phyloP scores from a whole-genome alignment of 2,888 invertebrate species.

The Theodoxus fluviatilis region DNA sequence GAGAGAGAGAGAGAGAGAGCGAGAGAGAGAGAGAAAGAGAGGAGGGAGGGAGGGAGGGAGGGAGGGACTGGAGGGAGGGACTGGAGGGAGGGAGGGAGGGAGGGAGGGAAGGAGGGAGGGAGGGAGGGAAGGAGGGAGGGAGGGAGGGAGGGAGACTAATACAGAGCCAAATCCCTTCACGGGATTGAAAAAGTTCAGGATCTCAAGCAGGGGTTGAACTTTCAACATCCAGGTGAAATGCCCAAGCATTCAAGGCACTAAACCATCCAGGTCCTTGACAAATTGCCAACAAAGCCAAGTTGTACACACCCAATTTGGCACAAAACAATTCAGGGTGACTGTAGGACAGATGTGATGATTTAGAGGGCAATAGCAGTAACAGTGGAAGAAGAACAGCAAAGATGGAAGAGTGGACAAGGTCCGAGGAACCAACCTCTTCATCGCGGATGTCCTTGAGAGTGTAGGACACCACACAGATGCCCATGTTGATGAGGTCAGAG shows the following conservation, averaged over 20 bases:
- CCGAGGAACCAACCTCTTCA: constrained; percentile 58
- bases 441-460: constrained; percentile 66
- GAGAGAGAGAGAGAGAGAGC: too few species aligned
- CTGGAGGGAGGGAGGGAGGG: background rate
- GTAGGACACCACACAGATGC: constrained; percentile 66
- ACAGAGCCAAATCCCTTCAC: constrained; percentile 58
- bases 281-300: too few species aligned
- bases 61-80: background rate
- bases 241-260: background rate
- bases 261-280: background rate
- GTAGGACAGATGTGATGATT: too few species aligned
- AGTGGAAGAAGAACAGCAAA: too few species aligned
- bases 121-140: background rate
- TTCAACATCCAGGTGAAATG: background rate
- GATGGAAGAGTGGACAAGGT: too few species aligned
- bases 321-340: too few species aligned
- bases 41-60: background rate
- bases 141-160: constrained; percentile 11
- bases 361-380: too few species aligned
- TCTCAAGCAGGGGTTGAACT: too few species aligned
- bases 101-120: background rate
- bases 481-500: constrained; percentile 66
- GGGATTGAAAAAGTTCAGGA: too few species aligned
- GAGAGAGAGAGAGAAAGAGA: background rate
- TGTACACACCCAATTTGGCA: too few species aligned